These are phyloP conservation scores for Drosophila mettleri DNA, from an alignment of 2,888 invertebrate genomes.

Conservation along the genomic window DNA sequence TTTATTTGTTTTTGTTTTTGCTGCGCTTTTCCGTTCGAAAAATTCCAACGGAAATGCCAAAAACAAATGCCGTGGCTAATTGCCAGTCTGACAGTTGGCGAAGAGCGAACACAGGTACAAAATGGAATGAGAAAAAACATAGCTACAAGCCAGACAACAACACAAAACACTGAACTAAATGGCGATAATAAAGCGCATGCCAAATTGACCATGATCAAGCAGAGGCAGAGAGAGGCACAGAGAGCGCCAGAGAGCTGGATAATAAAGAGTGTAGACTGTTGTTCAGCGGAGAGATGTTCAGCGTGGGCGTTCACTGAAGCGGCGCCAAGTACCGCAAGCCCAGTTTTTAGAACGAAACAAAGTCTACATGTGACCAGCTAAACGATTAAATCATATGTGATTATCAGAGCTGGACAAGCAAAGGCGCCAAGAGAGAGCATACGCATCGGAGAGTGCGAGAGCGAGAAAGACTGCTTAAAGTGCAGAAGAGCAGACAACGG, in stretches of 20 bases:
- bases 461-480: slow-evolving; percentile 6
- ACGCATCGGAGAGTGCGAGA: slow-evolving; percentile 1
- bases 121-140: slow-evolving; percentile 48
- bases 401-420: slow-evolving; percentile 46
- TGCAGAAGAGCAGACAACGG: slow-evolving; percentile 3
- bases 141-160: slow-evolving; percentile 25
- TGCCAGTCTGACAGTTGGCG: slow-evolving; percentile 50
- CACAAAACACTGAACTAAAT: slow-evolving; percentile 24
- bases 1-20: slow-evolving; percentile 31
- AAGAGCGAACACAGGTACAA: slow-evolving; percentile 51
- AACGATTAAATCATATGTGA: slow-evolving; percentile 47
- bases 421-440: slow-evolving; percentile 21
- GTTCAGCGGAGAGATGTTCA: background rate
- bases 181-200: slow-evolving; percentile 36
- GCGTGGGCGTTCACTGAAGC: slow-evolving; percentile 58
- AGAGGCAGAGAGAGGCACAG: slow-evolving; percentile 1
- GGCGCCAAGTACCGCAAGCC: slow-evolving; percentile 64
- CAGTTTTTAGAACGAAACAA: slow-evolving; percentile 36
- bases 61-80: slow-evolving; percentile 63
- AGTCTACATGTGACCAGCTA: slow-evolving; percentile 60
- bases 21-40: slow-evolving; percentile 35
- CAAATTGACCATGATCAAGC: slow-evolving; percentile 61
- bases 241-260: slow-evolving; percentile 2
- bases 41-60: slow-evolving; percentile 74
- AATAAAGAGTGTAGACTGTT: background rate